Evolutionary conservation across 2,888 invertebrate genomes (phyloP), one percentile per base, ranked within the genome.

Genomic region (Hirtodrosophila duncani): DNA sequence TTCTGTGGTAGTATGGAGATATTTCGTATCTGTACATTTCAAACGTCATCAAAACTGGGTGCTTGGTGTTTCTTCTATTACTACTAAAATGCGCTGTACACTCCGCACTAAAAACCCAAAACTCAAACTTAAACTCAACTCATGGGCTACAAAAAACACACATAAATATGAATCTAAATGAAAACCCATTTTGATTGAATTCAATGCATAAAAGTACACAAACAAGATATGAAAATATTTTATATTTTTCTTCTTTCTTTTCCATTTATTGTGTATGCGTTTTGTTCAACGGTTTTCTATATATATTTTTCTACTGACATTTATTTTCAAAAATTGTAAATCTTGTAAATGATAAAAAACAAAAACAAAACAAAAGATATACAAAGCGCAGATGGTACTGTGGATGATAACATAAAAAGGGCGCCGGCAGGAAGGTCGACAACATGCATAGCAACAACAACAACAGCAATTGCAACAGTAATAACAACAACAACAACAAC

Each of bases 381-480:
- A 67, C 69, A 66, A 71, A 81, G 77, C 81, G 80, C 85, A 86
- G 86, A 84, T 85, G 87, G 83, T 81, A 80, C 72, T 70, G 67
- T 80, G 81, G 81, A 72, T 67, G 81, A 75, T 61, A 75, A 82
- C 79, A 58, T 64, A 59, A 56, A 56, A 41, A 81, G 82, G 72
- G 72, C 84, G 89, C 89, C 91, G 91, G 91, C 91, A 91, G 91
- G 91, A 91, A 91, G 91, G 90, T 90, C 90, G 74, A 66, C 80
- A 70, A 62, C 75, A 69, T 46, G 48, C 45, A 37, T 48, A 57
- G 45, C 55, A 60, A 53, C 39, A 63, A 51, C 46, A 62, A 45
- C 39, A 50, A 30, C 30, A 51, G 24, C 31, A 58, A 30, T 38
- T 50, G 17, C 45, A 50, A 21, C 43, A 46, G 23, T 51, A 63